Percentiles rank a stretch among this genome's conserved stretches.
Evolutionary conservation across 2,888 invertebrate genomes (phyloP).

Genomic region (Drosophila suboccidentalis): DNA sequence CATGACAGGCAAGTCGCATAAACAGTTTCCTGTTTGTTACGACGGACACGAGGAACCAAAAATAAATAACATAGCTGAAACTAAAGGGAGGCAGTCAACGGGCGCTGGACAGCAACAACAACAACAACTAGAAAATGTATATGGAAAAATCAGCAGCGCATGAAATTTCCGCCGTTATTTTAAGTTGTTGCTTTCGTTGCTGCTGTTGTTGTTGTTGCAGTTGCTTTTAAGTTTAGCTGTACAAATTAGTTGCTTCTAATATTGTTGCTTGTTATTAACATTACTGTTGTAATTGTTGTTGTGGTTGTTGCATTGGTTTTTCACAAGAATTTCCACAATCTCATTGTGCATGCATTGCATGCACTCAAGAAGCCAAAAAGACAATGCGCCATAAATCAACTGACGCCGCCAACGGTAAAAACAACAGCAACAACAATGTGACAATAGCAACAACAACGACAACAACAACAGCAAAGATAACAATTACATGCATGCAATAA

Average conservation of each 20-base stretch:
- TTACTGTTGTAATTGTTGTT: constrained; percentile 3
- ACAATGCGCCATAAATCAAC: constrained; percentile 59
- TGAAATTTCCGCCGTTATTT: constrained; percentile 71
- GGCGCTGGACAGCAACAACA: constrained; percentile 41
- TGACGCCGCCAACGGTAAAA: constrained; percentile 50
- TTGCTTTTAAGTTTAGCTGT: constrained; percentile 15
- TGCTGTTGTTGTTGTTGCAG: constrained; percentile 8
- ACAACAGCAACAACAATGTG: constrained; percentile 17
- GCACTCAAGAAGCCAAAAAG: constrained; percentile 38
- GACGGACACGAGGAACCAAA: constrained; percentile 48
- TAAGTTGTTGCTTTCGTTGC: not conserved
- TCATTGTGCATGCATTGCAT: constrained; percentile 57
- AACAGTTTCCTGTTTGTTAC: constrained; percentile 76
- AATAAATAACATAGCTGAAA: constrained; percentile 2
- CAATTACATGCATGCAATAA: constrained; percentile 44
- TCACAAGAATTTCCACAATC: constrained; percentile 62
- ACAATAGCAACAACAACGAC: not conserved
- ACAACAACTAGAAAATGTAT: constrained; percentile 14
- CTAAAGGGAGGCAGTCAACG: constrained; percentile 60
- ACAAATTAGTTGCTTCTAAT: constrained; percentile 31
- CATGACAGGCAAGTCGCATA: constrained; percentile 56
- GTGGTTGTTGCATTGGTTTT: constrained; percentile 23
- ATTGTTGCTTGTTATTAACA: constrained; percentile 3
- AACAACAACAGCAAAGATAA: constrained; percentile 9
- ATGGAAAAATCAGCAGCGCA: constrained; percentile 63